These are phyloP conservation scores for Cephus pulcher DNA, from an alignment of 2,888 invertebrate genomes.

Conservation along the genomic window DNA sequence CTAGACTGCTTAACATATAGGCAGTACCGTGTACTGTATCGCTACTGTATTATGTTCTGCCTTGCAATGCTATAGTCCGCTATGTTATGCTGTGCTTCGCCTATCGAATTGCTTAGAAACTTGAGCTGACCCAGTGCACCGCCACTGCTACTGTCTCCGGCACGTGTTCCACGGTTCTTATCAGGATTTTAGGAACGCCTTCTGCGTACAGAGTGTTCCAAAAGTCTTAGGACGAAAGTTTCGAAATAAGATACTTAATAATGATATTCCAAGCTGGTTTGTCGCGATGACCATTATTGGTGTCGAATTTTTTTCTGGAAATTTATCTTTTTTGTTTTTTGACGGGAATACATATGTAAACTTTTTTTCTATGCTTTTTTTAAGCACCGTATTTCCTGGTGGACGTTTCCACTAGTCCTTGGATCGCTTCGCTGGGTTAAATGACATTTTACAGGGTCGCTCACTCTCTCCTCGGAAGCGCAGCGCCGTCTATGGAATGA, in stretches of 20 bases:
- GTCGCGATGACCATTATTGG: background rate
- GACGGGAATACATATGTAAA: background rate
- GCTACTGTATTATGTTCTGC: background rate
- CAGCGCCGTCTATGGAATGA: background rate
- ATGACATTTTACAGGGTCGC: conserved; percentile 44
- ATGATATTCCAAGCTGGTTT: background rate
- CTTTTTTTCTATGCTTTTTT: background rate
- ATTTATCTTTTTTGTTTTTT: background rate
- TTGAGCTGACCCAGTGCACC: conserved; percentile 26
- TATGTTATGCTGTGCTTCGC: conserved; percentile 29
- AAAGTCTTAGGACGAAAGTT: background rate
- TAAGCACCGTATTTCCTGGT: background rate
- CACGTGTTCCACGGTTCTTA: conserved; percentile 21
- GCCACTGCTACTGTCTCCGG: conserved; percentile 11
- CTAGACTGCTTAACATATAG: background rate
- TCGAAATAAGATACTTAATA: background rate
- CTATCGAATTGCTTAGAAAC: conserved; percentile 45
- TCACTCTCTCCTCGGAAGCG: background rate
- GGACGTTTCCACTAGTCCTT: conserved; percentile 50
- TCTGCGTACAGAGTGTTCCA: background rate
- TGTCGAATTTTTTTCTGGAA: background rate
- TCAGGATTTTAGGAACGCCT: background rate
- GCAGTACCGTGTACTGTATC: background rate
- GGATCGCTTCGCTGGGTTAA: conserved; percentile 40
- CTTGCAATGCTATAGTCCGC: background rate